Evolutionary conservation across 1,140 invertebrate species (phyloP).

Genomic region (Drosophila repletoides): DNA sequence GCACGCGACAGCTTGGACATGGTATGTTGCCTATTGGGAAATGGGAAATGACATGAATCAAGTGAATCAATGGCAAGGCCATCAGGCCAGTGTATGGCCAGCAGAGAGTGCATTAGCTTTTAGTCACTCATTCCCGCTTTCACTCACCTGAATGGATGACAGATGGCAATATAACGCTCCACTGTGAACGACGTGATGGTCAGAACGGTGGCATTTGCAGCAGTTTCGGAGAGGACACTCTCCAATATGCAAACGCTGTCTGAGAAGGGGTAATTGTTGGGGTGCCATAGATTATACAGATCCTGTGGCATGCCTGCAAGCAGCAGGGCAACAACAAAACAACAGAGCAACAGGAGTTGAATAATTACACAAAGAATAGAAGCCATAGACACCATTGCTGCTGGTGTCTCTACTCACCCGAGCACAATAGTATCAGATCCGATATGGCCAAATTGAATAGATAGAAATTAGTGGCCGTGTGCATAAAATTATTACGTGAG

Average conservation of each 20-base stretch:
- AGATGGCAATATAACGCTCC: slow-evolving; percentile 93
- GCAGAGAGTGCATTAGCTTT: background rate
- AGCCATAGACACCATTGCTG: background rate
- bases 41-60: slow-evolving; percentile 43
- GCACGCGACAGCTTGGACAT: slow-evolving; percentile 91
- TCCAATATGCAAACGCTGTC: slow-evolving; percentile 89
- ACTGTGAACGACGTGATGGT: slow-evolving; percentile 95
- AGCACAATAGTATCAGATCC: slow-evolving; percentile 91
- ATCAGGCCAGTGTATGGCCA: background rate
- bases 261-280: slow-evolving; percentile 89
- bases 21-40: slow-evolving; percentile 87
- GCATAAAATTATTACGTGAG: slow-evolving; percentile 90
- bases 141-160: slow-evolving; percentile 87
- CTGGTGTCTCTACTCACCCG: slow-evolving; percentile 58
- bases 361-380: background rate
- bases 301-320: slow-evolving; percentile 88
- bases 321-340: background rate
- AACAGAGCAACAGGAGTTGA: too few relatives aligned
- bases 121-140: background rate
- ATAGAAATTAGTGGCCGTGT: slow-evolving; percentile 93
- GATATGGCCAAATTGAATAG: slow-evolving; percentile 94
- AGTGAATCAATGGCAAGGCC: slow-evolving; percentile 5
- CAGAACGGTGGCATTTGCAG: slow-evolving; percentile 94
- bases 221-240: slow-evolving; percentile 91
- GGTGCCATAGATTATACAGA: slow-evolving; percentile 90